Evolutionary conservation across 2,797 vertebrate genomes (phyloP).

Genomic region (Gymnoscopelus braueri): DNA sequence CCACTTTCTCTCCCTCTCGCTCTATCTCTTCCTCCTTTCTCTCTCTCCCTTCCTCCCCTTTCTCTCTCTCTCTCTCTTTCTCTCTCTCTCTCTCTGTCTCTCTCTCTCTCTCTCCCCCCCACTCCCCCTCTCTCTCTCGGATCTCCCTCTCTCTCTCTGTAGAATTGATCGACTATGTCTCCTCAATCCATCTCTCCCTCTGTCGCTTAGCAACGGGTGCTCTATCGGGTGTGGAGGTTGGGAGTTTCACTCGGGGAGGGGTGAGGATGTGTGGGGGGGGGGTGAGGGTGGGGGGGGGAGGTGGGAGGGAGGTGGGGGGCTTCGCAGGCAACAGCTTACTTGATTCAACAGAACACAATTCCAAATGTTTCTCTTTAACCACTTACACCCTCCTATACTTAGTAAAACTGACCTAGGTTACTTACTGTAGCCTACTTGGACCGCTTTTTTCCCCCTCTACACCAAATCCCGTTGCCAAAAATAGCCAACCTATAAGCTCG

Average conservation of each 20-base stretch:
- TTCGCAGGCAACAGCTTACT: slow-evolving; percentile 68
- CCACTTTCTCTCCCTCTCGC: slow-evolving; percentile 36
- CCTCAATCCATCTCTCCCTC: slow-evolving; percentile 87
- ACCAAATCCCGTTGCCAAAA: too few relatives aligned
- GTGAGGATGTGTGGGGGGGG: slow-evolving; percentile 50
- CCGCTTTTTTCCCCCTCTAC: too few relatives aligned
- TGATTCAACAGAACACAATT: slow-evolving; percentile 64
- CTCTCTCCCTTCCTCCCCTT: slow-evolving; percentile 36
- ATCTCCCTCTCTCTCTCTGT: slow-evolving; percentile 72
- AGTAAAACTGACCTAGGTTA: too few relatives aligned
- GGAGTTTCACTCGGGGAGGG: slow-evolving; percentile 71
- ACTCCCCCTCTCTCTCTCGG: slow-evolving; percentile 40
- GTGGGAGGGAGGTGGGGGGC: slow-evolving; percentile 9
- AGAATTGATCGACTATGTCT: slow-evolving; percentile 88
- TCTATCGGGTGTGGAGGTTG: slow-evolving; percentile 84
- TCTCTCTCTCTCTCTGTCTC: slow-evolving; percentile 29
- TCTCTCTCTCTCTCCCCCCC: slow-evolving; percentile 36
- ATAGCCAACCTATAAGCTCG: too few relatives aligned
- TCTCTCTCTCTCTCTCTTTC: slow-evolving; percentile 24
- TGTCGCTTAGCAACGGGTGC: slow-evolving; percentile 87
- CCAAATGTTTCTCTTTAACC: slow-evolving; percentile 51
- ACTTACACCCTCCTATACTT: too few relatives aligned
- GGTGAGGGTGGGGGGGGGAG: slow-evolving; percentile 38
- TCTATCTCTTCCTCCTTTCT: slow-evolving; percentile 32
- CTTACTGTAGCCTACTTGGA: too few relatives aligned